Conservation (phyloP, 2,797 vertebrate species). For the Phyllotis vaccarum region DNA sequence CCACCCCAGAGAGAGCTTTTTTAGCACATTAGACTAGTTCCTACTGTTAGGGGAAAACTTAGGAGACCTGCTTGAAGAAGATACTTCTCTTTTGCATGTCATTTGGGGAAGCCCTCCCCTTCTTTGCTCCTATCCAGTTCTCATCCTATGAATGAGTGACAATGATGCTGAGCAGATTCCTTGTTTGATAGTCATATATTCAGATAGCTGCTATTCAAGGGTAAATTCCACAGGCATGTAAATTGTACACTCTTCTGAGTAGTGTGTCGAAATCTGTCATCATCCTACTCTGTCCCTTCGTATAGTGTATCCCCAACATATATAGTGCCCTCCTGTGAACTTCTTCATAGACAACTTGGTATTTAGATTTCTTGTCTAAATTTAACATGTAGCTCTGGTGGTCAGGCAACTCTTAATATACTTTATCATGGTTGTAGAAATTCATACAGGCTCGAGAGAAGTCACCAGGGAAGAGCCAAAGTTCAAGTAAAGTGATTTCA, state of each 20-base stretch:
- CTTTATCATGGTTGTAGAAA: not conserved
- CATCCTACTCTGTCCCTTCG: too few relatives aligned
- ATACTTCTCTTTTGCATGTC: constrained; percentile 12
- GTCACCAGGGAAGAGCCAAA: not conserved
- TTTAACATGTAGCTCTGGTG: not conserved
- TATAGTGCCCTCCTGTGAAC: not conserved
- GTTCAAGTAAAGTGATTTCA: not conserved
- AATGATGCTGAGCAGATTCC: not conserved
- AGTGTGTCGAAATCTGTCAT: not conserved
- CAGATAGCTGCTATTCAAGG: not conserved
- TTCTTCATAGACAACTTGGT: not conserved
- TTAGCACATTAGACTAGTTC: constrained; percentile 67
- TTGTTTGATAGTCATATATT: constrained; percentile 8
- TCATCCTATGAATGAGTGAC: not conserved
- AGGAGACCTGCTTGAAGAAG: constrained; percentile 6
- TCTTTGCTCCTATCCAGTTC: not conserved
- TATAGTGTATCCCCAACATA: too few relatives aligned
- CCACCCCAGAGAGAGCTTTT: constrained; percentile 61
- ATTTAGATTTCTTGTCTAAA: not conserved
- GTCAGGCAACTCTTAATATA: not conserved
- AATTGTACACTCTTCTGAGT: not conserved
- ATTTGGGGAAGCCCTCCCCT: not conserved
- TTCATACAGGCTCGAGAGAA: not conserved
- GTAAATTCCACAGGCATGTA: not conserved
- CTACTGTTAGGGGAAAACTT: not conserved